Percentiles rank a stretch among this genome's conserved stretches.
phyloP scores from a whole-genome alignment of 1,140 invertebrate species.

The Mercenaria mercenaria region DNA sequence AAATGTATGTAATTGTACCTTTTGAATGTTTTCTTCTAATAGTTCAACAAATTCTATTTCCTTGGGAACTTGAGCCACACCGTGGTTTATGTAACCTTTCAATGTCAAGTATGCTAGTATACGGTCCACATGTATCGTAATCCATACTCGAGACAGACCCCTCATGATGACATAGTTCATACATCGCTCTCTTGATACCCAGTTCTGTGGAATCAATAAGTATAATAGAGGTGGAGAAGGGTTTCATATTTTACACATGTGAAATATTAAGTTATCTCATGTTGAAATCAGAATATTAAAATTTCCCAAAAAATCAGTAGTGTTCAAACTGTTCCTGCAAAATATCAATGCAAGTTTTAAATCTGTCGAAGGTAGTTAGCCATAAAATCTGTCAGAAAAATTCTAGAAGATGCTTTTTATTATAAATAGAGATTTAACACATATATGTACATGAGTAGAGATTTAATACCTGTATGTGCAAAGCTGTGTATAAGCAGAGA shows the following conservation, averaged over 20 bases:
- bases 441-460: too few relatives aligned
- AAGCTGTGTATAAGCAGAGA: too few relatives aligned
- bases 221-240: background rate
- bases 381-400: too few relatives aligned
- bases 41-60: background rate
- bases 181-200: conserved; percentile 84
- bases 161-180: conserved; percentile 84
- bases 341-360: too few relatives aligned
- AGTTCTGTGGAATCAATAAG: conserved; percentile 83
- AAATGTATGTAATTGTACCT: too few relatives aligned
- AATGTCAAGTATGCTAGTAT: conserved; percentile 85
- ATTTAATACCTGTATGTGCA: too few relatives aligned
- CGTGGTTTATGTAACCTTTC: conserved; percentile 86
- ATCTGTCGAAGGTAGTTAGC: too few relatives aligned
- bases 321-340: too few relatives aligned
- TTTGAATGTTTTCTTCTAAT: background rate
- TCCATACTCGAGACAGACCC: conserved; percentile 86
- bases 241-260: background rate
- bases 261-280: background rate
- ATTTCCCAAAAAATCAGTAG: too few relatives aligned
- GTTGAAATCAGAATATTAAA: too few relatives aligned
- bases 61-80: conserved; percentile 78
- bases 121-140: conserved; percentile 79
- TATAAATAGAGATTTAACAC: too few relatives aligned
- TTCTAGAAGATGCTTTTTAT: too few relatives aligned